Evolutionary conservation across 64 coral and sea anemone species (phyloP).

Genomic region (Orbicella faveolata): DNA sequence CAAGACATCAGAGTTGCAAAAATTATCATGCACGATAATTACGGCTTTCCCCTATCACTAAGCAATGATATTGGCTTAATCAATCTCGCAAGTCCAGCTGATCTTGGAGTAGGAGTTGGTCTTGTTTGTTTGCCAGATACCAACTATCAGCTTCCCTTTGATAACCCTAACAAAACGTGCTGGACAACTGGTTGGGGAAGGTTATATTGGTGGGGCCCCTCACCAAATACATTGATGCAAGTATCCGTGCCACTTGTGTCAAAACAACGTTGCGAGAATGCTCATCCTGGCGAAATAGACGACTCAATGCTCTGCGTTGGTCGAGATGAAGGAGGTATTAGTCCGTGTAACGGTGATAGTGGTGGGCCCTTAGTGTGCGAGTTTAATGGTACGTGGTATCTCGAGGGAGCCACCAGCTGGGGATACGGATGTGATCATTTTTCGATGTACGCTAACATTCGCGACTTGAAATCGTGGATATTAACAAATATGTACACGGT

Average conservation of each 20-base stretch:
- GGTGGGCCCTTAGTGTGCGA: too few species aligned
- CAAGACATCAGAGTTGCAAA: slow-evolving; percentile 38
- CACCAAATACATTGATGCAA: slow-evolving; percentile 46
- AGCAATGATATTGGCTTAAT: slow-evolving; percentile 60
- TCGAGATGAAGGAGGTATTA: neutral
- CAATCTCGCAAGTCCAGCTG: slow-evolving; percentile 34
- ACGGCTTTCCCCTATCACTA: neutral
- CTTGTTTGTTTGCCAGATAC: slow-evolving; percentile 34
- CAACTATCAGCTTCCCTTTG: neutral
- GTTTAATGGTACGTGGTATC: neutral
- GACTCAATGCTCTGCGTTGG: slow-evolving; percentile 31
- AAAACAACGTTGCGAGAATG: neutral
- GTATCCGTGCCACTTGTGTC: slow-evolving; percentile 52
- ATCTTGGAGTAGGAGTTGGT: slow-evolving; percentile 5
- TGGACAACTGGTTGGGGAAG: slow-evolving; percentile 66
- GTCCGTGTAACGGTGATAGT: slow-evolving; percentile 21
- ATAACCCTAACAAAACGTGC: neutral
- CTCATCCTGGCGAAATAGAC: slow-evolving; percentile 28
- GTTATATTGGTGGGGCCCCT: slow-evolving; percentile 8
- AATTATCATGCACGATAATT: slow-evolving; percentile 53
- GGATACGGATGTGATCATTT: neutral
- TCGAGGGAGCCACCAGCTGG: slow-evolving; percentile 13
- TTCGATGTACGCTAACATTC: neutral
- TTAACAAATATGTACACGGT: neutral
- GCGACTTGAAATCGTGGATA: neutral